Base-by-base conservation (phyloP, 2,888 invertebrate genomes). In the Pristionchus japonicus region DNA sequence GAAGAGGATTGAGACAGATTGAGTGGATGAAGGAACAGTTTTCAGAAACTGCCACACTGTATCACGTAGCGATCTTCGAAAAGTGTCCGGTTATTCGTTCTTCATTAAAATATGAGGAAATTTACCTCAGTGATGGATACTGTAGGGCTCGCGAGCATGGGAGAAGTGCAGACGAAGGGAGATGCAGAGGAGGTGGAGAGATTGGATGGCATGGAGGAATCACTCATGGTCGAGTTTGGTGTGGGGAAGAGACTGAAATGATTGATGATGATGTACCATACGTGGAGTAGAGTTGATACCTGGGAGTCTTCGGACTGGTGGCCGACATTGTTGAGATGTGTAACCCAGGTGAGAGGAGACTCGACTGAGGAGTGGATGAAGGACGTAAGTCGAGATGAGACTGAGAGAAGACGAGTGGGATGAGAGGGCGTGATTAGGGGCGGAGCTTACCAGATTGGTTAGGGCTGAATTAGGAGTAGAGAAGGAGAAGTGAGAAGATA, bases 181-280 rank as follows among this genome's bases (percentile, higher is more conserved):
- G 86, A 86, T 9, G 47, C 17, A 1, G 86, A 37, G 27, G 77
- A 77, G n/a, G 77, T n/a, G 13, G 43, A 40, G 43, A 47, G 43
- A 77, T 43, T 77, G n/a, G 34, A 34, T 23, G 77, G 43, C 23
- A 40, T n/a, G 4, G 47, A 70, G 20, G 86, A 47, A 27, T 86
- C 86, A 23, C 86, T 37, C 70, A 86, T 70, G 13, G 64, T 57
- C 23, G 88, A 80, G 52, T 47, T 86, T n/a, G 88, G 86, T 49
- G 86, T 88, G 47, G 86, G 80, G 13, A 82, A 86, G 27, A 82
- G 74, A 85, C 64, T 88, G 86, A 34, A 86, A 74, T 34, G 49
- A 43, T 77, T 77, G 37, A n/a, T n/a, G n/a, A n/a, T n/a, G n/a
- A n/a, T n/a, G n/a, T n/a, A n/a, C n/a, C n/a, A n/a, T n/a, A n/a